Evolutionary conservation across 2,888 invertebrate species (phyloP), one percentile per base, ranked within the genome.

Genomic region (Phlogophora meticulosa): DNA sequence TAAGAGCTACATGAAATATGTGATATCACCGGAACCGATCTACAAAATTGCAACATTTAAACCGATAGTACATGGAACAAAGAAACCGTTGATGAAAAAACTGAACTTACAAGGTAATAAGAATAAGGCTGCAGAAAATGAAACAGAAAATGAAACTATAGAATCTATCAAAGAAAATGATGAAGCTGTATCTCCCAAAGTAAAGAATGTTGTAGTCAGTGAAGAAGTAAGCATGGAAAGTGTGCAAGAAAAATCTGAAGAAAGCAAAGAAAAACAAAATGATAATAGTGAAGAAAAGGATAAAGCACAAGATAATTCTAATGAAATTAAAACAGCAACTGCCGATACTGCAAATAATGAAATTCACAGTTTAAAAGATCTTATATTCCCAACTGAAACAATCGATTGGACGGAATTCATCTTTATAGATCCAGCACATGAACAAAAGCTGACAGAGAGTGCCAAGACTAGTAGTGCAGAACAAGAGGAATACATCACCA

Each of bases 381-480:
- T n/a, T 11, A 32, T 42, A 42, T 7, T 38, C 1, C 22, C 55
- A 51, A 13, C 36, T n/a, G 61, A 68, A 52, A 17, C 9, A 0
- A 24, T 56, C 7, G 84, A 85, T 61, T 43, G 32, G 13, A 66
- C 72, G 10, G 87, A 89, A 73, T 86, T 80, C 53, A 86, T 87
- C 17, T 87, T 88, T 34, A 15, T 87, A 36, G 76, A 81, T 52
- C 65, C 66, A 20, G 11, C 20, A n/a, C 40, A 74, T 17, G 32
- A 60, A 24, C 1, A 15, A 4, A n/a, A n/a, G n/a, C n/a, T n/a
- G n/a, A 46, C 57, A 56, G 17, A 55, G 0, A 60, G 22, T 17
- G 55, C 60, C 17, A 20, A 59, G 7, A 17, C 45, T 4, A 42
- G 53, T 22, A 56, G 28, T 34, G 63, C 51, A 55, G 48, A 48